Percentiles rank a stretch among this genome's conserved stretches.
Conservation (phyloP, 2,888 invertebrate genomes). For the Choristoneura rosaceana region DNA sequence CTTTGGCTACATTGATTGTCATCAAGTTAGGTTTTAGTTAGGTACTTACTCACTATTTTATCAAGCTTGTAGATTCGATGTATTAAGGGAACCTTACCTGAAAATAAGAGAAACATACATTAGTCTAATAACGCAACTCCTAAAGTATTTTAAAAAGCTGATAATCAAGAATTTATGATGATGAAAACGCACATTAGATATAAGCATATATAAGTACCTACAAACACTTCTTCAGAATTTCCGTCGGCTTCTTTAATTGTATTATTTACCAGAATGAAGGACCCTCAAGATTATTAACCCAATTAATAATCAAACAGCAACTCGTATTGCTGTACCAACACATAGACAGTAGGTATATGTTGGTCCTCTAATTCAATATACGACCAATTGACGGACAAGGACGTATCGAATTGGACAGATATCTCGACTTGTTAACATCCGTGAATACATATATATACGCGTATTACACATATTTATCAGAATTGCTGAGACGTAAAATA, state of each 20-base stretch:
- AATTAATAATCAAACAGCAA: too few relatives aligned
- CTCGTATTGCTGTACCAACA: not conserved
- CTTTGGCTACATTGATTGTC: too few relatives aligned
- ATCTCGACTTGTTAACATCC: slow-evolving; percentile 1
- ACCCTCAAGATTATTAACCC: too few relatives aligned
- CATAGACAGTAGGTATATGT: not conserved
- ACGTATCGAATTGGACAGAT: slow-evolving; percentile 17
- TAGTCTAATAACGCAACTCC: not conserved
- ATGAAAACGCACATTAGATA: too few relatives aligned
- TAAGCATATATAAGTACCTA: too few relatives aligned
- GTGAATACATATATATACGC: not conserved
- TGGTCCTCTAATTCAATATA: slow-evolving; percentile 12
- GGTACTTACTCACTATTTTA: not conserved
- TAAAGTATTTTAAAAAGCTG: too few relatives aligned
- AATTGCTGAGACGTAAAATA: too few relatives aligned
- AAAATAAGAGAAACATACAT: not conserved
- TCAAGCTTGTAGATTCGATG: not conserved
- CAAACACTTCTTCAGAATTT: too few relatives aligned
- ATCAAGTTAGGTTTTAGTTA: too few relatives aligned
- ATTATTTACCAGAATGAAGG: too few relatives aligned
- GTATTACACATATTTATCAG: not conserved
- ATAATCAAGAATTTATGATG: too few relatives aligned
- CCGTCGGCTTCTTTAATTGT: too few relatives aligned
- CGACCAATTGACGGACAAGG: slow-evolving; percentile 18
- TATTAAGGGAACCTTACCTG: not conserved